Conservation (phyloP, 2,797 vertebrate species). For the Molossus alvarezi region DNA sequence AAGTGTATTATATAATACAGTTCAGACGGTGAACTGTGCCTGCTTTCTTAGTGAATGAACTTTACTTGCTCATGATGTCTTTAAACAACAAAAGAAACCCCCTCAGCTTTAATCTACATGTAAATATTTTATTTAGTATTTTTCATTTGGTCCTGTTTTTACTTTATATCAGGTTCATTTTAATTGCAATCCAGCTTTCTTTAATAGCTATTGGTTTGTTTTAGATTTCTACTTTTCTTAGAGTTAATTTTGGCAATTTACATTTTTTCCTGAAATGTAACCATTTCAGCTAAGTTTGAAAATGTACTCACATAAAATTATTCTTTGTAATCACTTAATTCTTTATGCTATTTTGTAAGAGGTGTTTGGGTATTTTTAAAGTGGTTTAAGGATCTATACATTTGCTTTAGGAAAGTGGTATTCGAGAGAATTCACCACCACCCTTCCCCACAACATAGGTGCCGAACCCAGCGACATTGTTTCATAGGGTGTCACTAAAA, state of each 20-base stretch:
- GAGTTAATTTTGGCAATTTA: constrained; percentile 6
- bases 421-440: neutral
- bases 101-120: neutral
- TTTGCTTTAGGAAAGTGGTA: neutral
- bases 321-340: constrained; percentile 41
- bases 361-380: neutral
- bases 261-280: constrained; percentile 36
- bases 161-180: neutral
- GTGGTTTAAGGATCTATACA: neutral
- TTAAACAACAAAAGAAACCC: neutral
- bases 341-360: constrained; percentile 20
- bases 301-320: constrained; percentile 11
- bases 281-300: constrained; percentile 62
- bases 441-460: neutral
- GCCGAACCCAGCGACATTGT: neutral
- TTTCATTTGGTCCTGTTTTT: constrained; percentile 48
- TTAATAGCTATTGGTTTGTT: constrained; percentile 42
- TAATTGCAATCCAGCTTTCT: neutral
- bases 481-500: neutral
- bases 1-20: neutral
- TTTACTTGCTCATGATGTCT: neutral
- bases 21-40: neutral
- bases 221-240: constrained; percentile 61
- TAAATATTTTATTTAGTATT: constrained; percentile 52
- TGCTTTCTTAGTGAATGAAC: constrained; percentile 66